phyloP scores from a whole-genome alignment of 2,113 vertebrate genomes.

The Oxyura jamaicensis region DNA sequence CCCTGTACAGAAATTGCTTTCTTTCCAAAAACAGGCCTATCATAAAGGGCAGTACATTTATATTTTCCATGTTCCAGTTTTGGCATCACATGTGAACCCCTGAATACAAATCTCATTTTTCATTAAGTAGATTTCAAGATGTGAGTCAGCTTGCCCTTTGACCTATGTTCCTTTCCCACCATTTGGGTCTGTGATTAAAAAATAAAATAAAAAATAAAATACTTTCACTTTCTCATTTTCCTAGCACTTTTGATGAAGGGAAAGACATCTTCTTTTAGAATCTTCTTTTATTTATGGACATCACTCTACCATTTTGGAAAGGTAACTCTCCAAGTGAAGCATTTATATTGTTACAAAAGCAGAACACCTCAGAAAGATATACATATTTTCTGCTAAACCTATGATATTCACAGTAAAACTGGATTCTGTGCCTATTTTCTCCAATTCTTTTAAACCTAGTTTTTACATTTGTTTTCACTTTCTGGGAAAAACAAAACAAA shows the following conservation, averaged over 20 bases:
- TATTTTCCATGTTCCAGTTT: background rate
- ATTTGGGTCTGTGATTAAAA: background rate
- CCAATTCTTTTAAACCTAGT: background rate
- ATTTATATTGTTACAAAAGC: background rate
- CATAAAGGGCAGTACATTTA: background rate
- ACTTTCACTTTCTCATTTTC: background rate
- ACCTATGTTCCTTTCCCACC: background rate
- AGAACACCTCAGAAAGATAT: background rate
- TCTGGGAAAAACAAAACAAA: background rate
- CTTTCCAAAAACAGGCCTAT: background rate
- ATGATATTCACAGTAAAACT: background rate
- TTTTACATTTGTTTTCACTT: background rate
- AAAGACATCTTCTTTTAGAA: background rate
- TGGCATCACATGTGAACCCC: rapidly evolving
- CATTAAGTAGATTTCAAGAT: background rate
- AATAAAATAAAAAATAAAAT: background rate
- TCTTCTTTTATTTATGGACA: background rate
- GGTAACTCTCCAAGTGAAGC: background rate
- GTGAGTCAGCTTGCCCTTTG: background rate
- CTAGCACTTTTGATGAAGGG: background rate
- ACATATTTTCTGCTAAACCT: background rate
- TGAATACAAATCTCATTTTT: background rate
- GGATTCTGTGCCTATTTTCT: background rate
- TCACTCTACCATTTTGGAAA: background rate
- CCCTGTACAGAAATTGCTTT: background rate